Evolutionary conservation across 2,888 invertebrate genomes (phyloP), one percentile per base, ranked within the genome.

Genomic region (Sclerodermus sp.): DNA sequence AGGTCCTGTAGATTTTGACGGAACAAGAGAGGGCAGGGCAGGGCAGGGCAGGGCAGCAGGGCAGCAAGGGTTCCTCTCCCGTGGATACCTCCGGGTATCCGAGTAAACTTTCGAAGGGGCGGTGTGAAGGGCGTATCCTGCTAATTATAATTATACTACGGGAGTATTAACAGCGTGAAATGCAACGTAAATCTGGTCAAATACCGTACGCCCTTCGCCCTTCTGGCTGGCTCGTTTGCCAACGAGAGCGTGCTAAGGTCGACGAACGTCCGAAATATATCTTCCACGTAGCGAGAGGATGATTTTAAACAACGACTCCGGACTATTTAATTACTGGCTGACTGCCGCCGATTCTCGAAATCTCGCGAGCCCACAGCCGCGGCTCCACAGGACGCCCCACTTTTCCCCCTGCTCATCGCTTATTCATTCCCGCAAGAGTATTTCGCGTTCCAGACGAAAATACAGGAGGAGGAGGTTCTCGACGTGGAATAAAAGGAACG

Each of bases 131-230:
- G 77, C 75, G 76, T 73, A 70, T 62, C 74, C 67, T 68, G 67
- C 75, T 77, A 77, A 77, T 77, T 77, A 76, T 77, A 77, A 76
- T 77, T 77, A 75, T 73, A 77, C 71, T 64, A 71, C 66, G 64
- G 69, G 66, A 67, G 71, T 70, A 76, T 76, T 77, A 76, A 70
- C 69, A 74, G 76, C 68, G 74, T 69, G 76, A 77, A 77, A 74
- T 70, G 70, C 69, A 64, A 72, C 72, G 74, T 74, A 71, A 73
- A 74, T 70, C 70, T 69, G 70, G 68, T 70, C 71, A 70, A 73
- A 74, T 68, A 72, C 65, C 65, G 53, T 59, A 62, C 64, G 60
- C 62, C 71, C 70, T 66, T 63, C 55, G 54, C 29, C 16, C 32
- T 42, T 41, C 44, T 47, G 30, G 52, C 45, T 42, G 51, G 55